Evolutionary conservation across 2,888 invertebrate genomes (phyloP), one percentile per base, ranked within the genome.

Genomic region (Heliconius erato): DNA sequence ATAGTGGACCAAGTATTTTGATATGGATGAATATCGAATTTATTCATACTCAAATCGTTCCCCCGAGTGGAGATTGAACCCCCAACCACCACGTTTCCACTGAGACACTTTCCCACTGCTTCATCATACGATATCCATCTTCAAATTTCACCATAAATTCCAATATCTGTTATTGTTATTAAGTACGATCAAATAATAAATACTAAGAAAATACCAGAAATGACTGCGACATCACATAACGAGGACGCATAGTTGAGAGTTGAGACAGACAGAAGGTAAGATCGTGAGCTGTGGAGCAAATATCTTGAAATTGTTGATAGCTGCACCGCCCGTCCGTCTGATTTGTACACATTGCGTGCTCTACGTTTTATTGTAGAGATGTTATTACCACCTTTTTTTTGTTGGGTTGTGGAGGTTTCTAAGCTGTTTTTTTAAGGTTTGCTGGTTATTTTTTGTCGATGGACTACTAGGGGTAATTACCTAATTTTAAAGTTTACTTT

Each of bases 261-360:
- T 80, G 76, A 82, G 84, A 80, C 79, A 35, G 84, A 80, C 82
- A 5, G 54, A 54, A 54, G 54, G 79, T 83, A 84, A 85, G 86
- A 84, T 79, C 87, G 86, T 88, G 86, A 89, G 88, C 90, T 87
- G 86, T 82, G 86, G 86, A 83, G 91, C 94, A 94, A 94, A 94
- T 94, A 92, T 94, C 95, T 94, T 94, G 90, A 93, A 93, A 94
- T 93, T 94, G 93, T 94, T 94, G 94, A 95, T 94, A 93, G 92
- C 89, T 92, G 93, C 91, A 90, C 89, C 88, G 92, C 91, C 92
- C 88, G 92, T 91, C 92, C 91, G 90, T 94, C 94, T 94, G 94
- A 94, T 95, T 94, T 94, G 94, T 92, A 92, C 92, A 92, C 91
- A 92, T 92, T 90, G 89, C 89, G 89, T 88, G 88, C 87, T 91